phyloP scores from a whole-genome alignment of 1,140 invertebrate species.

The Scylla paramamosain region DNA sequence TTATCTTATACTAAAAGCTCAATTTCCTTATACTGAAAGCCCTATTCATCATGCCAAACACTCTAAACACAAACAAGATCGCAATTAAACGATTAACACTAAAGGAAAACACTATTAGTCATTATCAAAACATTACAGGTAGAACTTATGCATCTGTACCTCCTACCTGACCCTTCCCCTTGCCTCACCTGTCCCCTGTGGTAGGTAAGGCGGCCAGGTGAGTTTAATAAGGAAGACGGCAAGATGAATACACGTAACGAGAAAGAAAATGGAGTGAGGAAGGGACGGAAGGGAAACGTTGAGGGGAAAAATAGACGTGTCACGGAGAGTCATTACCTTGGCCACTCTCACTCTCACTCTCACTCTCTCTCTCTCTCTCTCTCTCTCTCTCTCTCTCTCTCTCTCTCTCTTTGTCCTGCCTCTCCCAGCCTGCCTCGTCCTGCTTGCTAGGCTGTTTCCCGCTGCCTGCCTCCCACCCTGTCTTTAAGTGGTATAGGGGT shows the following conservation, averaged over 20 bases:
- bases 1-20: too few relatives aligned
- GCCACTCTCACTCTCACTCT: neutral
- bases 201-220: neutral
- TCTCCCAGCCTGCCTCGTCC: neutral
- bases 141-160: too few relatives aligned
- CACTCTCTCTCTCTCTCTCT: neutral
- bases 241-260: slow-evolving; percentile 1
- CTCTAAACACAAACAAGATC: too few relatives aligned
- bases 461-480: too few relatives aligned
- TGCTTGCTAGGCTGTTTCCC: too few relatives aligned
- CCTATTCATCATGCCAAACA: too few relatives aligned
- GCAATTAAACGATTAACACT: too few relatives aligned
- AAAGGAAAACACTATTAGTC: too few relatives aligned
- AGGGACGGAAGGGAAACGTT: neutral
- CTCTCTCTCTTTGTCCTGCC: neutral
- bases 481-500: too few relatives aligned
- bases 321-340: neutral
- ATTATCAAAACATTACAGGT: too few relatives aligned
- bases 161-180: neutral
- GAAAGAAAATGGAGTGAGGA: slow-evolving; percentile 3
- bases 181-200: neutral
- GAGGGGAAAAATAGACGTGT: neutral
- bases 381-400: neutral
- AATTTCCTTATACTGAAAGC: too few relatives aligned
- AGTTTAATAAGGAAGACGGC: neutral